Percentiles rank a stretch among this genome's conserved stretches.
These are phyloP conservation scores for Aphaenogaster ashmeadi DNA, from an alignment of 1,140 invertebrate genomes.

Conservation along the genomic window DNA sequence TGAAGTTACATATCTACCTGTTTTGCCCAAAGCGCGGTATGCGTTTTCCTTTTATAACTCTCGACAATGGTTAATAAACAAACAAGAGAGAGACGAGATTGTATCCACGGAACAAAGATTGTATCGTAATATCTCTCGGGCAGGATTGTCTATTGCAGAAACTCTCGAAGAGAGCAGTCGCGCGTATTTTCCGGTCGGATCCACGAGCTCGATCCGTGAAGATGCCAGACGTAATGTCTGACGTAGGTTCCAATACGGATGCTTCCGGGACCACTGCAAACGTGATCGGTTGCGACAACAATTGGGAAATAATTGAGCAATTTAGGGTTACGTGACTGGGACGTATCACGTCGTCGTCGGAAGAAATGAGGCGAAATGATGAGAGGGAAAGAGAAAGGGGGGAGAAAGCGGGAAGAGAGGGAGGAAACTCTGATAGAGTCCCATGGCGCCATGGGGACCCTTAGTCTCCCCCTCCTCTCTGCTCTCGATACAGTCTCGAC, in stretches of 20 bases:
- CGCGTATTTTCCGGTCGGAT: constrained; percentile 40
- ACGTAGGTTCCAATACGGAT: constrained; percentile 12
- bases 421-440: constrained; percentile 24
- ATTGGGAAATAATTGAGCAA: constrained; percentile 75
- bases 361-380: constrained; percentile 51
- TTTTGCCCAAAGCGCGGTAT: neutral
- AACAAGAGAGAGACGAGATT: neutral
- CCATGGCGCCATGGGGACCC: constrained; percentile 38
- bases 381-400: neutral
- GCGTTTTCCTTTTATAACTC: neutral
- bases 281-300: constrained; percentile 50
- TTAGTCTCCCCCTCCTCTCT: neutral
- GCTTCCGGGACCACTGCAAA: constrained; percentile 27
- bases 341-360: constrained; percentile 47
- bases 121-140: neutral
- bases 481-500: constrained; percentile 7
- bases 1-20: neutral
- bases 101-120: neutral
- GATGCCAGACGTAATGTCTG: constrained; percentile 34
- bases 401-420: neutral
- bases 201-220: neutral
- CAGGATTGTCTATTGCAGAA: constrained; percentile 21
- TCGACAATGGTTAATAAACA: neutral
- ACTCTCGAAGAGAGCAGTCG: constrained; percentile 23
- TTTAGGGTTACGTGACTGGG: constrained; percentile 74